Evolutionary conservation across 2,797 vertebrate species (phyloP).

Genomic region (Myripristis murdjan): DNA sequence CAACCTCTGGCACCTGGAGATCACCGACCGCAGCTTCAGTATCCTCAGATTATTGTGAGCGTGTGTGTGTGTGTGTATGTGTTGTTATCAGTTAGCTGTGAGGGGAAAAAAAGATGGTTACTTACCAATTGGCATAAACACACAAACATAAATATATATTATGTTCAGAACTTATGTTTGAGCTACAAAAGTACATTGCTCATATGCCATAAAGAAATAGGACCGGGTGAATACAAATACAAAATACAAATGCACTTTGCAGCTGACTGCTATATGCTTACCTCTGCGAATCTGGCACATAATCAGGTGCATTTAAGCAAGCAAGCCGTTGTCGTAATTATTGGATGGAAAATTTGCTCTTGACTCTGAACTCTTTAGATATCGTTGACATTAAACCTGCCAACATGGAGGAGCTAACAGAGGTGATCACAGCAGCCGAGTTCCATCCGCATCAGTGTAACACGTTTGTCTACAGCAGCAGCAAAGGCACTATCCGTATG

Average conservation of each 20-base stretch:
- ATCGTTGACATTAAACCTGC: slow-evolving; percentile 98
- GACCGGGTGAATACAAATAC: too few species aligned
- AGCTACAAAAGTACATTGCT: too few species aligned
- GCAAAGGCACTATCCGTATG: slow-evolving; percentile 98
- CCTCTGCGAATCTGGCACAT: too few species aligned
- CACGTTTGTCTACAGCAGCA: slow-evolving; percentile 99
- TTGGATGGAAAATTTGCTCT: slow-evolving; percentile 50
- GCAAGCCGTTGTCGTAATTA: rapidly evolving
- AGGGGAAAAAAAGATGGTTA: too few species aligned
- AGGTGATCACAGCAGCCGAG: slow-evolving; percentile 98
- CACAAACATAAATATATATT: too few species aligned
- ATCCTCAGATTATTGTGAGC: slow-evolving; percentile 81
- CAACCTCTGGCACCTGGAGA: slow-evolving; percentile 98
- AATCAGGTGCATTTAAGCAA: neutral
- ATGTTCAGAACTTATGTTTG: too few species aligned
- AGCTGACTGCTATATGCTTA: too few species aligned
- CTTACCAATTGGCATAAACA: too few species aligned
- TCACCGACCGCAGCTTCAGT: slow-evolving; percentile 99
- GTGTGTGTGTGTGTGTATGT: neutral
- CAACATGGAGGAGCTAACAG: slow-evolving; percentile 99
- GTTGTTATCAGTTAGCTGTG: neutral
- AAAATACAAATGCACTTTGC: too few species aligned
- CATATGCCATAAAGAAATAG: too few species aligned
- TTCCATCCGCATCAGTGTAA: slow-evolving; percentile 98
- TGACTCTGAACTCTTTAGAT: slow-evolving; percentile 86